Evolutionary conservation across 2,888 invertebrate genomes (phyloP), one percentile per base, ranked within the genome.

Genomic region (Drosophila limbata): DNA sequence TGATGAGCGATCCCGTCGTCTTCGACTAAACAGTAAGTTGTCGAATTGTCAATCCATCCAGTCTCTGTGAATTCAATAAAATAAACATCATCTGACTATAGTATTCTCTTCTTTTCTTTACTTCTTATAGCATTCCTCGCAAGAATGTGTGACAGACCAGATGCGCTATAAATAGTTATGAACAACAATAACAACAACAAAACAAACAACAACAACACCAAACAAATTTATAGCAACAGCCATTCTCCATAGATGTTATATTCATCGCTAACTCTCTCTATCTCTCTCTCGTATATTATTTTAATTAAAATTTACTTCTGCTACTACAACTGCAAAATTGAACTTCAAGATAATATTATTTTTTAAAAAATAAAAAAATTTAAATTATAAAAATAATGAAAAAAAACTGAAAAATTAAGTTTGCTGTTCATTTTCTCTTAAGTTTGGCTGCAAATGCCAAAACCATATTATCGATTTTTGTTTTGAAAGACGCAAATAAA

Each of bases 81-180:
- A 8, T 21, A 8, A 19, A 33, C 17, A 35, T n/a, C 19, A 55
- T 39, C 5, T 50, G 28, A 45, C 69, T 60, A 59, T 81, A 52
- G 55, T 53, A 39, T 13, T 50, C 28, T 64, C 9, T 40, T 55
- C 48, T 55, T 63, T 35, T 59, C 73, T 57, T 78, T 80, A 25
- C 33, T 37, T 53, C 66, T 64, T 73, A 25, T 76, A 97, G 97
- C 96, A 93, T 98, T 98, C 95, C 95, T 97, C 93, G 95, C 96
- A 94, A 96, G 95, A 94, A 95, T 98, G 95, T 96, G 96, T 93
- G 95, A 95, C 91, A 94, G 94, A 93, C 93, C 93, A 84, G 86
- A 91, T 80, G 57, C 65, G 88, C 90, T 90, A 84, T 81, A 86
- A 83, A 89, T 90, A 91, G 80, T 65, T 73, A 87, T 70, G 74